A percentile compares a stretch with the other conserved stretches of the same genome.
Conservation (phyloP, 2,797 vertebrate species). For the Siniperca scherzeri region DNA sequence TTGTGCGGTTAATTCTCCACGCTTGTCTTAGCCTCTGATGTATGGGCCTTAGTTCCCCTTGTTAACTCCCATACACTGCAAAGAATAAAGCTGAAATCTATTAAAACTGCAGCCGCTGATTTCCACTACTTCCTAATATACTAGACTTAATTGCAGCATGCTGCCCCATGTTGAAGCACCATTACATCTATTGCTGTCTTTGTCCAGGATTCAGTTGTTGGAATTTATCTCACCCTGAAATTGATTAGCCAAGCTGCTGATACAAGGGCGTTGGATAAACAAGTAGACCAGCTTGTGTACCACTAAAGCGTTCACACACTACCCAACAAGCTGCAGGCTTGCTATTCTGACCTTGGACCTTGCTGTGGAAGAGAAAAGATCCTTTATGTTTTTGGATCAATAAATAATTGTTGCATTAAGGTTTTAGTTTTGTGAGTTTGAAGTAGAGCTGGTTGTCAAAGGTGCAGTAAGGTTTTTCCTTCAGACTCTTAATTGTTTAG, state of each 20-base stretch:
- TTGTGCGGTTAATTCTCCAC: constrained; percentile 55
- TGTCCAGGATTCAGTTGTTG: neutral
- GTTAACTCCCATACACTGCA: constrained; percentile 42
- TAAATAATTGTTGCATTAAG: neutral
- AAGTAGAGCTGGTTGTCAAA: neutral
- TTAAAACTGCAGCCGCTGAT: constrained; percentile 24
- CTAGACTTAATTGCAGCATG: constrained; percentile 19
- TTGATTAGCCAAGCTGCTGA: neutral
- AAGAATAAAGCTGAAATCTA: constrained; percentile 41
- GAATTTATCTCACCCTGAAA: neutral
- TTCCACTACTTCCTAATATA: constrained; percentile 19
- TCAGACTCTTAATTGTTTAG: neutral
- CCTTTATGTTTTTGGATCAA: neutral
- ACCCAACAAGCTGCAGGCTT: neutral
- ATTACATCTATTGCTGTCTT: neutral
- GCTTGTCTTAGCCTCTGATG: constrained; percentile 56
- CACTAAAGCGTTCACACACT: neutral
- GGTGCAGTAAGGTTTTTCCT: neutral
- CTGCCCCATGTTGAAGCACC: neutral
- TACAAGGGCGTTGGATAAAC: neutral
- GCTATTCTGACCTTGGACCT: neutral
- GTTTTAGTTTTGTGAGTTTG: neutral
- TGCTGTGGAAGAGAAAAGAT: neutral
- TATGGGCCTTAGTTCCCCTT: constrained; percentile 46
- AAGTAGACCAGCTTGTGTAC: neutral